Percentiles rank a stretch among this genome's conserved stretches.
Conservation (phyloP, 2,888 invertebrate genomes). For the Iselma pallidipennis region DNA sequence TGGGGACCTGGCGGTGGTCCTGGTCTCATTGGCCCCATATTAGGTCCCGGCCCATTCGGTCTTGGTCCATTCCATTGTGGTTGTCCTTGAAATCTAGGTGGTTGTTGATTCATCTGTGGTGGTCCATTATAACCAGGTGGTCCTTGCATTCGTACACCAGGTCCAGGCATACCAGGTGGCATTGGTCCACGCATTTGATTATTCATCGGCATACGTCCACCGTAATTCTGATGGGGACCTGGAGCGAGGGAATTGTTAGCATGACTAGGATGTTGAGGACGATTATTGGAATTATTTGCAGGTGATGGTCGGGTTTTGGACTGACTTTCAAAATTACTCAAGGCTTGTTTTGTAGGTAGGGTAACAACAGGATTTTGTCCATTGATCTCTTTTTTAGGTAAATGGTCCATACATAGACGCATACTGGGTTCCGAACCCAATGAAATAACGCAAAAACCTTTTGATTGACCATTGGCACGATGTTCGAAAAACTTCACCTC, state of each 20-base stretch:
- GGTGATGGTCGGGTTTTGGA: conserved; percentile 87
- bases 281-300: conserved; percentile 65
- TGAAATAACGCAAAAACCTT: conserved; percentile 96
- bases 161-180: conserved; percentile 59
- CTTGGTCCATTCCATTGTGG: conserved; percentile 63
- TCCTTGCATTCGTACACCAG: conserved; percentile 62
- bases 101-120: conserved; percentile 54
- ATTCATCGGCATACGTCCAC: conserved; percentile 56
- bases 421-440: conserved; percentile 91
- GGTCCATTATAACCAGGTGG: conserved; percentile 65
- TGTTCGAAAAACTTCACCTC: conserved; percentile 99
- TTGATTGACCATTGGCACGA: conserved; percentile 97
- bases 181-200: conserved; percentile 54
- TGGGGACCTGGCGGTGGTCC: conserved; percentile 66
- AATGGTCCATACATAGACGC: conserved; percentile 86
- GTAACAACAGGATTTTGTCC: conserved; percentile 95
- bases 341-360: conserved; percentile 88
- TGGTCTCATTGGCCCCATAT: conserved; percentile 57
- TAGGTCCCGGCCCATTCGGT: conserved; percentile 59
- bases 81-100: conserved; percentile 39
- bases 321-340: conserved; percentile 88
- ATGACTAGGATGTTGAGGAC: conserved; percentile 65
- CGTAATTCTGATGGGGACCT: conserved; percentile 63
- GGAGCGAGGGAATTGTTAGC: conserved; percentile 62
- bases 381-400: conserved; percentile 94